Base-by-base conservation (phyloP, 2,797 vertebrate species). In the Galaxias olidus region DNA sequence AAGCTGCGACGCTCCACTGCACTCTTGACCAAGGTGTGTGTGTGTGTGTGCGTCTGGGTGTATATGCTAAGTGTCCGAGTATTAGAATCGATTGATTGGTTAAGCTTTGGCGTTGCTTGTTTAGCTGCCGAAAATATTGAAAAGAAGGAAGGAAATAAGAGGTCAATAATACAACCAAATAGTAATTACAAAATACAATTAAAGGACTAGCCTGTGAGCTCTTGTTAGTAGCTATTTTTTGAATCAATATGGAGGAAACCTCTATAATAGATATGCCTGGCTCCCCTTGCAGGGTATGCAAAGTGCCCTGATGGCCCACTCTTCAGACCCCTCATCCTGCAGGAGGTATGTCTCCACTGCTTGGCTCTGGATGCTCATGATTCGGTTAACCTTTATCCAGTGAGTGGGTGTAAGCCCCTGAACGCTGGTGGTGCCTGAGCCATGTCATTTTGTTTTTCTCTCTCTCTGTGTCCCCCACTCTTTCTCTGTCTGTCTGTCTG, bases 1-100 rank as follows among this genome's bases (percentile, higher is more conserved):
- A 95, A 90, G 83, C 83, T 88, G 59, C 88, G 94, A 74, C 93
- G 93, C 88, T 89, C 93, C 84, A 88, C 87, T 88, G 93, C 95
- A 78, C 89, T 92, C 1, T 79, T 91, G 72, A 74, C 91, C 83
- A 92, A 95, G 94, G 96, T 98, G 90, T 89, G 89, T 45, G 43
- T 57, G 13, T 43, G 12, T 20, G 17, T 19, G 81, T 88, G 86
- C 44, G 41, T 30, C 4, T 63, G 17, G 9, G 40, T 63, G 49
- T 58, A 52, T 53, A 44, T 13, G 42, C 8, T n/a, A n/a, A 61
- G 44, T 10, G 49, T 20, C 18, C 12, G 12, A 53, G 12, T 20
- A 30, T 13, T 44, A 14, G 14, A 19, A 47, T 47, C 14, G 4
- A 14, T 47, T 10, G 46, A 1, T n/a, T n/a, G n/a, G n/a, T n/a